These are phyloP conservation scores for Benthosema pterotum DNA, from an alignment of 2,797 vertebrate genomes.

Conservation along the genomic window DNA sequence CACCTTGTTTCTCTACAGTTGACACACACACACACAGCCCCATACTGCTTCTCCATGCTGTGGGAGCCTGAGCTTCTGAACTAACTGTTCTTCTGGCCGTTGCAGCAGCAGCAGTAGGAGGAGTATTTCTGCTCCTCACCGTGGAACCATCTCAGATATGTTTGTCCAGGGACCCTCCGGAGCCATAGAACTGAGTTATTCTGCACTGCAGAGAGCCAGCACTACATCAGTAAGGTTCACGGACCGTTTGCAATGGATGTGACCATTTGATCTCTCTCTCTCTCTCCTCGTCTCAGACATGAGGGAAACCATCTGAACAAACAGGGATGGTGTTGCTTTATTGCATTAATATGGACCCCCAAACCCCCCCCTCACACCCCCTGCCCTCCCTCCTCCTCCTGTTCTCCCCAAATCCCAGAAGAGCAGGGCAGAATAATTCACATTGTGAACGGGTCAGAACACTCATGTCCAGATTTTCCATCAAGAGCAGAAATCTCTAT, in stretches of 20 bases:
- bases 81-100: constrained; percentile 24
- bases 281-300: too few species aligned
- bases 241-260: constrained; percentile 79
- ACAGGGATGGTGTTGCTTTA: constrained; percentile 76
- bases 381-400: constrained; percentile 42
- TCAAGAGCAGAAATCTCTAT: constrained; percentile 36
- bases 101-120: constrained; percentile 55
- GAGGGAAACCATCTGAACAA: constrained; percentile 84
- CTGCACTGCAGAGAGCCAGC: constrained; percentile 62
- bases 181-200: constrained; percentile 79
- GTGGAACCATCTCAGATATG: constrained; percentile 67
- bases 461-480: constrained; percentile 67
- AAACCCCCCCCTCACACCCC: constrained; percentile 50
- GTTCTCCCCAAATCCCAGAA: constrained; percentile 48
- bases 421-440: constrained; percentile 74
- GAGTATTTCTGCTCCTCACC: constrained; percentile 63
- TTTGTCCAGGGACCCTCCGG: constrained; percentile 76
- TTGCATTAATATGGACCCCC: constrained; percentile 72
- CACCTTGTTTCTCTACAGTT: too few species aligned
- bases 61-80: constrained; percentile 29
- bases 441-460: constrained; percentile 54
- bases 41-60: constrained; percentile 15
- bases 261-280: constrained; percentile 78
- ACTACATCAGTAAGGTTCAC: constrained; percentile 80
- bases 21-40: too few species aligned